Conservation (phyloP, 2,113 vertebrate species). For the Pachypanchax playfairii region DNA sequence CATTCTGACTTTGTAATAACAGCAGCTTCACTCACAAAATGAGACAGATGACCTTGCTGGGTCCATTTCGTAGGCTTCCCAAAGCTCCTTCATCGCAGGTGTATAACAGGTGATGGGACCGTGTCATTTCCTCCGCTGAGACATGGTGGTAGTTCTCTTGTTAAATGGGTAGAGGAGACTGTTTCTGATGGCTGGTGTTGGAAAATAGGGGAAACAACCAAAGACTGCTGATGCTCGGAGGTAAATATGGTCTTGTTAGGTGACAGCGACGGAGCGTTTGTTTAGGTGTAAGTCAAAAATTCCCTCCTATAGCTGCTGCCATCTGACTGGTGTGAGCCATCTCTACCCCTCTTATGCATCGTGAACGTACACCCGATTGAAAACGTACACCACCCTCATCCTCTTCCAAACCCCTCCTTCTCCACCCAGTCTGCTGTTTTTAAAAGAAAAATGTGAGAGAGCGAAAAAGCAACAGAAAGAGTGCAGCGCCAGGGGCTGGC, state of each 20-base stretch:
- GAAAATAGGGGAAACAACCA: conserved; percentile 9
- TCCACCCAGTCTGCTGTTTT: conserved; percentile 58
- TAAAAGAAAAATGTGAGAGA: conserved; percentile 66
- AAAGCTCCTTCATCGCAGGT: conserved; percentile 43
- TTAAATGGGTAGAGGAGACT: conserved; percentile 1
- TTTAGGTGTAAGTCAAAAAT: conserved; percentile 59
- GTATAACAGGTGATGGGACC: conserved; percentile 51
- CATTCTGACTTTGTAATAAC: conserved; percentile 78
- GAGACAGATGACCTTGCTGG: conserved; percentile 72
- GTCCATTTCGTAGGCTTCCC: conserved; percentile 22
- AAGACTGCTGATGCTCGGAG: conserved; percentile 13
- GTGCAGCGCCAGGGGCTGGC: conserved; percentile 69
- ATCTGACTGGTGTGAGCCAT: conserved; percentile 61
- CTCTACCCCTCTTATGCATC: conserved; percentile 6
- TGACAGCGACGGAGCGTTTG: conserved; percentile 34
- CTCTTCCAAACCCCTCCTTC: conserved; percentile 4
- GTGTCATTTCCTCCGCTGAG: conserved; percentile 36
- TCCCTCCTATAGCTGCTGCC: conserved; percentile 43
- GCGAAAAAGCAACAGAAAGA: conserved; percentile 52
- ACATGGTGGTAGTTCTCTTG: conserved; percentile 6
- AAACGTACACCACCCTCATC: conserved; percentile 43
- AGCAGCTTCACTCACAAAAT: conserved; percentile 60
- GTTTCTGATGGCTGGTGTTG: background rate
- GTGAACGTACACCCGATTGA: conserved; percentile 25
- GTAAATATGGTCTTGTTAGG: conserved; percentile 19